Evolutionary conservation across 2,888 invertebrate species (phyloP).

Genomic region (Dexiosoma caninum): DNA sequence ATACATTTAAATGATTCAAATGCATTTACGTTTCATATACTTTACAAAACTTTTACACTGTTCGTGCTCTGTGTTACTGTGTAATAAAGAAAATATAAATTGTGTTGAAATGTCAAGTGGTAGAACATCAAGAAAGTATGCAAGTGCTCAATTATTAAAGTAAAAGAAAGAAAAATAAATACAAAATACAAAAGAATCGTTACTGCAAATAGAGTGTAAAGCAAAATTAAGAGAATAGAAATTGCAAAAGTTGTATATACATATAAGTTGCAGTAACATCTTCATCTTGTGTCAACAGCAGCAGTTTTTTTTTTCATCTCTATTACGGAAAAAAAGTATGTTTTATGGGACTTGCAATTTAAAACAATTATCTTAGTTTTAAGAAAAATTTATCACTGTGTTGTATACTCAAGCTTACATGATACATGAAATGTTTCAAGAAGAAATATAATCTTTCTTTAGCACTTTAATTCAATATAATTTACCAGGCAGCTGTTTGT

Average conservation of each 20-base stretch:
- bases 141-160: conserved; percentile 64
- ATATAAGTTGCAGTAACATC: conserved; percentile 14
- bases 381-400: not conserved
- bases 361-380: conserved; percentile 1
- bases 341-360: not conserved
- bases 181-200: conserved; percentile 22
- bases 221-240: conserved; percentile 27
- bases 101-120: conserved; percentile 34
- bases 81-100: not conserved
- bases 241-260: too few relatives aligned
- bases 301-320: not conserved
- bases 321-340: conserved; percentile 28
- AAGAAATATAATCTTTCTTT: too few relatives aligned
- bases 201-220: conserved; percentile 9
- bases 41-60: not conserved
- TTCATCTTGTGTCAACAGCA: conserved; percentile 27
- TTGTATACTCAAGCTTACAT: not conserved
- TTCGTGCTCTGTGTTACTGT: not conserved
- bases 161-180: conserved; percentile 34
- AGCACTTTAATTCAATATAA: too few relatives aligned
- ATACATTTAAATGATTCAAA: not conserved
- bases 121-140: conserved; percentile 48
- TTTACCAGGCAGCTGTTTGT: not conserved
- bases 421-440: not conserved
- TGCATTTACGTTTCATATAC: not conserved